Evolutionary conservation across 2,888 invertebrate genomes (phyloP).

Genomic region (Watsonalla binaria): DNA sequence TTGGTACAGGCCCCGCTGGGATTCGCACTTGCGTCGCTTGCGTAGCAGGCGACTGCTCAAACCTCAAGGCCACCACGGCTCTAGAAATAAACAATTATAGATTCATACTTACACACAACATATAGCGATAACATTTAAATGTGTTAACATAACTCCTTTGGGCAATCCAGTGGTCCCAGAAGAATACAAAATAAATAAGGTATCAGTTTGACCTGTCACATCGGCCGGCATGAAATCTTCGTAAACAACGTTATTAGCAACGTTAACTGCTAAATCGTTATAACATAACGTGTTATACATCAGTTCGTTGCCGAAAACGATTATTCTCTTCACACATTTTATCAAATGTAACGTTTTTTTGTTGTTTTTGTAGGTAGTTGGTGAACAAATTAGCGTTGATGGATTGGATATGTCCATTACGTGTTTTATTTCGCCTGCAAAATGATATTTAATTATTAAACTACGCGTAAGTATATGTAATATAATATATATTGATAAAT

Average conservation of each 20-base stretch:
- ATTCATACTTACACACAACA: conserved; percentile 39
- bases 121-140: conserved; percentile 39
- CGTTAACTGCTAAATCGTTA: conserved; percentile 34
- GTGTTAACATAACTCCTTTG: conserved; percentile 60
- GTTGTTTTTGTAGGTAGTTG: conserved; percentile 36
- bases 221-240: conserved; percentile 42
- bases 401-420: conserved; percentile 51
- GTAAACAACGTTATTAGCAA: conserved; percentile 29
- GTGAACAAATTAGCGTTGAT: conserved; percentile 47
- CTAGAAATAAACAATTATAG: neutral
- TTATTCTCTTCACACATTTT: conserved; percentile 33
- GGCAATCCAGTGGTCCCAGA: conserved; percentile 65
- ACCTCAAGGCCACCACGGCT: no score
- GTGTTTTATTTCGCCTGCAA: conserved; percentile 57
- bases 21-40: no score
- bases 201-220: conserved; percentile 43
- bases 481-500: no score
- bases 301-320: conserved; percentile 42
- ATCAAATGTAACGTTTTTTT: conserved; percentile 28
- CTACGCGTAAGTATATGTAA: no score
- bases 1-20: no score
- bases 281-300: conserved; percentile 28
- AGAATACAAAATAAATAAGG: conserved; percentile 50
- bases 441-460: no score
- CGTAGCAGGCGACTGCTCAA: no score